phyloP scores from a whole-genome alignment of 2,113 vertebrate species.

The Triplophysa rosa region DNA sequence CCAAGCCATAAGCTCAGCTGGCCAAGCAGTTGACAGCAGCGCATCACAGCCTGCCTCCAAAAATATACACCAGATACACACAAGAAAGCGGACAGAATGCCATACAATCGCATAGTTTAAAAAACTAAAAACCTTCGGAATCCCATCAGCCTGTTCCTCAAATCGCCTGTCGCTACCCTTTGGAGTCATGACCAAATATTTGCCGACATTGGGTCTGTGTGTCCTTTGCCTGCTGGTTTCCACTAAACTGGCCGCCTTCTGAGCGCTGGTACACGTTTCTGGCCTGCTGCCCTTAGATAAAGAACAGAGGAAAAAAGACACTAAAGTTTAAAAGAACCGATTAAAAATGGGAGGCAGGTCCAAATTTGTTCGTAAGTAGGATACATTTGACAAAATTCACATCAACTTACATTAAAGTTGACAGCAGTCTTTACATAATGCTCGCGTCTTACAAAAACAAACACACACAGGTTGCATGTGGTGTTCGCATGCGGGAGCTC shows the following conservation, averaged over 20 bases:
- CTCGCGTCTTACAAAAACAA: not conserved
- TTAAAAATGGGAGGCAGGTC: not conserved
- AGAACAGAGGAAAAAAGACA: not conserved
- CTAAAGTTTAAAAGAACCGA: not conserved
- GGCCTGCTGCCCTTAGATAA: conserved; percentile 50
- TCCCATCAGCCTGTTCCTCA: not conserved
- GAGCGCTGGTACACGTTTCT: conserved; percentile 48
- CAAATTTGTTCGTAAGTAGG: conserved; percentile 14
- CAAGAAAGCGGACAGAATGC: not conserved
- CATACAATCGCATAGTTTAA: not conserved
- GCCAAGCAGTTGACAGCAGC: conserved; percentile 1
- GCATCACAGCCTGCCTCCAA: not conserved
- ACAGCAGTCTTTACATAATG: not conserved
- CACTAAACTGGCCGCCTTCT: conserved; percentile 49
- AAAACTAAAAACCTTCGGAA: no score
- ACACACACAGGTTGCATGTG: not conserved
- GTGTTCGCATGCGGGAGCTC: not conserved
- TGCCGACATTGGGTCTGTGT: conserved; percentile 43
- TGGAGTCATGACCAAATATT: conserved; percentile 54
- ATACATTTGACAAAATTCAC: not conserved
- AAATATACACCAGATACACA: not conserved
- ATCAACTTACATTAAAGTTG: not conserved
- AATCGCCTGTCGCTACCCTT: conserved; percentile 35
- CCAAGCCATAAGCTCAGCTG: not conserved
- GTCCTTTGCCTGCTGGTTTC: conserved; percentile 48